Base-by-base conservation (phyloP, 2,797 vertebrate species). In the Tachyglossus aculeatus region DNA sequence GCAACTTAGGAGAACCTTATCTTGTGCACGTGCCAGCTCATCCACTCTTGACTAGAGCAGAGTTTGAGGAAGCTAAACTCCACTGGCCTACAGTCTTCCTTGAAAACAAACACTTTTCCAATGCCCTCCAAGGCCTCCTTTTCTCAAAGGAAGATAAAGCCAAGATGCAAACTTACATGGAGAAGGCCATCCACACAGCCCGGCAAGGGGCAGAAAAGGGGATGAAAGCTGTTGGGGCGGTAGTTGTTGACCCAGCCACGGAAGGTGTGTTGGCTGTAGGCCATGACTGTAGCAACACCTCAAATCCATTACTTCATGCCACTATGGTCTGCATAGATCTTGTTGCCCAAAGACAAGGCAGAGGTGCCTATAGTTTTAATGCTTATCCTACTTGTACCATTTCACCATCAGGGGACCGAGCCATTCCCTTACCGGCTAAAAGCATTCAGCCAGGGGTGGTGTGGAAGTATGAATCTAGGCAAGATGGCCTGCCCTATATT, bases 71-170 rank as follows among this genome's bases (percentile, higher is more conserved):
- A 52, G 95, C 93, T 0, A 94, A 86, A 11, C 77, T 54, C 27
- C 92, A 95, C 68, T 98, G 96, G 95, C 95, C 96, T 25, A 95
- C 93, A 0, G 89, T 94, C 6, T 98, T 96, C 68, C 96, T 96
- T 0, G 95, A 97, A 71, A 94, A 96, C 82, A 94, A 94, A 36
- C 92, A 76, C 33, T 77, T 95, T 66, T 94, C 93, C 0, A 90
- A 86, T 0, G 94, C 94, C 1, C 70, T 95, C 37, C 86, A 51
- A 0, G 95, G 95, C 5, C 88, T 88, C 47, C 91, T 94, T 47
- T 95, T 97, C 82, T 86, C 88, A 0, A 16, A 48, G 0, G 39
- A 63, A 12, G 93, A 95, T 60, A 94, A 90, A 43, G 73, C 78
- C 1, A 53, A 48, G 25, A 95, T 98, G 91, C 90, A 92, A 10